Percentiles rank a stretch among this genome's conserved stretches.
These are phyloP conservation scores for Lycorma delicatula DNA, from an alignment of 1,140 invertebrate genomes.

Conservation along the genomic window DNA sequence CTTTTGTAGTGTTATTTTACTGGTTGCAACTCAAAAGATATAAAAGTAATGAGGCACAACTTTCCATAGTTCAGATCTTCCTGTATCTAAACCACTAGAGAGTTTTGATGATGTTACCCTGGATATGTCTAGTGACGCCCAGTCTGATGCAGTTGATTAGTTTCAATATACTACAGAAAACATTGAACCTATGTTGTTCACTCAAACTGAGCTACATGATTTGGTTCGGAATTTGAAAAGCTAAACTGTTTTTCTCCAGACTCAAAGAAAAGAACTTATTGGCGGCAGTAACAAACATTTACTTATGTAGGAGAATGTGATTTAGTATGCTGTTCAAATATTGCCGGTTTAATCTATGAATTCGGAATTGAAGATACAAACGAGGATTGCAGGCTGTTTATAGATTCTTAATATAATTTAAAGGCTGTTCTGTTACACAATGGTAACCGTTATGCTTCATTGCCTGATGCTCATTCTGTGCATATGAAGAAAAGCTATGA, in stretches of 20 bases:
- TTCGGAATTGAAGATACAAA: conserved; percentile 10
- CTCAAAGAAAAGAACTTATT: too few species aligned
- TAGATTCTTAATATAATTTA: conserved; percentile 33
- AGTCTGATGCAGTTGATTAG: neutral
- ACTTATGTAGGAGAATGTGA: too few species aligned
- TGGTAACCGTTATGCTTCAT: conserved; percentile 30
- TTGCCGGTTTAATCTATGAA: conserved; percentile 15
- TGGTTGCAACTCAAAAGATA: conserved; percentile 23
- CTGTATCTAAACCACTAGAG: conserved; percentile 16
- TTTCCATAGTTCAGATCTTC: conserved; percentile 14
- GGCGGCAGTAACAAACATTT: too few species aligned
- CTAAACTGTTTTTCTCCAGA: too few species aligned
- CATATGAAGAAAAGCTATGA: conserved; percentile 33
- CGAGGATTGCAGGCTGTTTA: conserved; percentile 26
- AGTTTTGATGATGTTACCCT: neutral
- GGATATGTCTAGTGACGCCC: too few species aligned
- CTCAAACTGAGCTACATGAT: too few species aligned
- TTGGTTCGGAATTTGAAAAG: too few species aligned
- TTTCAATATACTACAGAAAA: neutral
- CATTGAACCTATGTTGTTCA: too few species aligned
- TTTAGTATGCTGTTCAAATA: conserved; percentile 19
- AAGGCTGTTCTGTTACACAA: conserved; percentile 37
- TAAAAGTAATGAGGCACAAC: conserved; percentile 16
- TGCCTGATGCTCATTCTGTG: conserved; percentile 31
- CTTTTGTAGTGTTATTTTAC: conserved; percentile 23